Percentiles rank a stretch among this genome's conserved stretches.
Evolutionary conservation across 2,888 invertebrate species (phyloP).

Genomic region (Fragum whitleyi): DNA sequence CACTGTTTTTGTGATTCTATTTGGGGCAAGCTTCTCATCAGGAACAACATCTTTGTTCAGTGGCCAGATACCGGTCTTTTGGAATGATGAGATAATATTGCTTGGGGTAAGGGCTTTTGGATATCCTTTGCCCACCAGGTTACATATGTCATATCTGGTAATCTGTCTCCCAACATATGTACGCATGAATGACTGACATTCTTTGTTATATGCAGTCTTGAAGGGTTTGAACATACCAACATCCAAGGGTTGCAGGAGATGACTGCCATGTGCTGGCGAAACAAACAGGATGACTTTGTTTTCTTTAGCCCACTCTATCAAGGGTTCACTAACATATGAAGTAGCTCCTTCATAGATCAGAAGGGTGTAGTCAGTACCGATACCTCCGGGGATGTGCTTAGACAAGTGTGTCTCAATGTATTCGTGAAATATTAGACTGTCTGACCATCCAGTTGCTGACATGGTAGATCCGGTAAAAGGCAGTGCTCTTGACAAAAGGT

Average conservation of each 20-base stretch:
- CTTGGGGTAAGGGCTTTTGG: constrained; percentile 48
- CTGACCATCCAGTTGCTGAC: constrained; percentile 37
- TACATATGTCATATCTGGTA: too few species aligned
- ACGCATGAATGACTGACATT: constrained; percentile 41
- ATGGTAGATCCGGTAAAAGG: constrained; percentile 30
- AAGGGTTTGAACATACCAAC: too few species aligned
- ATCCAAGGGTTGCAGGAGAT: too few species aligned
- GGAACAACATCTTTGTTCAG: too few species aligned
- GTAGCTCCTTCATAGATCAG: constrained; percentile 53
- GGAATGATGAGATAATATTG: too few species aligned
- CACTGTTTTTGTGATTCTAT: too few species aligned
- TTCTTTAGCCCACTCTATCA: constrained; percentile 58
- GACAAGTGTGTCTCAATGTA: constrained; percentile 49
- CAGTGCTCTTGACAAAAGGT: constrained; percentile 29
- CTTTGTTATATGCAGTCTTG: too few species aligned
- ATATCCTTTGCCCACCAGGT: constrained; percentile 72
- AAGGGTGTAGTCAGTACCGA: constrained; percentile 29
- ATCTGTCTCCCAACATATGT: constrained; percentile 29
- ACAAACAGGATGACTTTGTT: too few species aligned
- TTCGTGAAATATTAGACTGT: constrained; percentile 39
- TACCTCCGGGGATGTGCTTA: too few species aligned
- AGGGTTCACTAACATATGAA: constrained; percentile 33
- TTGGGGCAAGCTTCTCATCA: too few species aligned
- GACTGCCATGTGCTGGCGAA: constrained; percentile 53
- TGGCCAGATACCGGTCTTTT: too few species aligned